Evolutionary conservation across 2,797 vertebrate species (phyloP), one percentile per base, ranked within the genome.

Genomic region (Gallinago solitaria): DNA sequence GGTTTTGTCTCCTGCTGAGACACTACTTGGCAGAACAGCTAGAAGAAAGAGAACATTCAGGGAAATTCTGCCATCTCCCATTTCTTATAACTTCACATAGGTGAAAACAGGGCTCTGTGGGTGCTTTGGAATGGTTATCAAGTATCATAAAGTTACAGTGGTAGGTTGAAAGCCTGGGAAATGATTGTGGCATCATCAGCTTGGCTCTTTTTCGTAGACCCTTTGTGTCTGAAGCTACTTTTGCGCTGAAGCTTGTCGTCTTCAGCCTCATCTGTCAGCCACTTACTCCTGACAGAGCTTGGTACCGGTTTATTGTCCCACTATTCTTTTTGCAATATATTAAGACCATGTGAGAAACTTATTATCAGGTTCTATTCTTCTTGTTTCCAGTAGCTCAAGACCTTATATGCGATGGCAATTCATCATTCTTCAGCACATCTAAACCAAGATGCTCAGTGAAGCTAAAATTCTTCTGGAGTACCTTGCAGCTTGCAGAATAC

Each of bases 121-220:
- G 43, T 88, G 64, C 83, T 65, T 64, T 50, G 39, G 16, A 32
- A 9, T 19, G 33, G 21, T 88, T 70, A 7, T 25, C 18, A 14
- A 43, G 20, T 63, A 14, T 63, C 73, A 8, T 0, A n/a, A 15
- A 14, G 9, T 19, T 16, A 33, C 8, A 9, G 32, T 4, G 32
- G 19, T 64, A 25, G 15, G 27, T 17, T 67, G 41, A 41, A 59
- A 76, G 32, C 33, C 37, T 73, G 47, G 39, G 47, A 27, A 63
- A 32, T 32, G n/a, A 16, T 67, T 41, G 4, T 0, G 2, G 19
- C 51, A 60, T 81, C 43, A 47, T 18, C 16, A 83, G n/a, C 65
- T 71, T 68, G 39, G 45, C 23, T 67, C 16, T 60, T 14, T 39
- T 61, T 28, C 7, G 0, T 12, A 6, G 57, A 37, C 51, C 11